These are phyloP conservation scores for Acyrthosiphon pisum DNA, from an alignment of 1,140 invertebrate genomes.

Conservation along the genomic window DNA sequence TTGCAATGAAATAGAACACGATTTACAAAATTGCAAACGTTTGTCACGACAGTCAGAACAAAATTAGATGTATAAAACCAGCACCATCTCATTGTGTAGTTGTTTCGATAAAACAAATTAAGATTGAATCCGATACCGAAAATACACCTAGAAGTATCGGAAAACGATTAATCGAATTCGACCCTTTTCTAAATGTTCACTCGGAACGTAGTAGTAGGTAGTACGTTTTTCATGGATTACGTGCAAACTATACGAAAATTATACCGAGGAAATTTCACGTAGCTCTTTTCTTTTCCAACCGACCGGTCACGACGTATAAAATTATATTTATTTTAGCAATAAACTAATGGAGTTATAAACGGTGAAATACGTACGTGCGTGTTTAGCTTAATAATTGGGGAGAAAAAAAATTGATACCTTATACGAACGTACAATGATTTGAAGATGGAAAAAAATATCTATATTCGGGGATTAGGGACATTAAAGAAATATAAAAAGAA, in stretches of 20 bases:
- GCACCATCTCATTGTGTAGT: background rate
- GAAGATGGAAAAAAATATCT: background rate
- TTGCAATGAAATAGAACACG: background rate
- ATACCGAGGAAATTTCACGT: background rate
- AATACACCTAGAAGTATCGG: background rate
- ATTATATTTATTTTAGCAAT: conserved; percentile 39
- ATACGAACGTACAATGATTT: background rate
- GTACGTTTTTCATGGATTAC: conserved; percentile 21
- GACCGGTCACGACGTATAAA: background rate
- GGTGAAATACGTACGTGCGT: background rate
- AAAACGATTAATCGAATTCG: conserved; percentile 42
- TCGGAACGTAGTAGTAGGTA: background rate
- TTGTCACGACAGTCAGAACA: background rate
- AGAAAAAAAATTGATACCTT: background rate
- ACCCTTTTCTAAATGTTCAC: conserved; percentile 36
- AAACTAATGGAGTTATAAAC: conserved; percentile 41
- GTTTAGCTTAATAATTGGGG: background rate
- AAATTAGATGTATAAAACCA: background rate
- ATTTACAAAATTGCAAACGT: background rate
- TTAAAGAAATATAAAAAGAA: background rate
- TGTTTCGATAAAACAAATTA: conserved; percentile 13
- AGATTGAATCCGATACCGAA: background rate
- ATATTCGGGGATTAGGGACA: background rate
- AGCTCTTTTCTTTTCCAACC: background rate
- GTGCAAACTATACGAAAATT: conserved; percentile 38